A percentile compares a stretch with the other conserved stretches of the same genome.
These are phyloP conservation scores for Coboldia fuscipes DNA, from an alignment of 1,140 invertebrate genomes.

Conservation along the genomic window DNA sequence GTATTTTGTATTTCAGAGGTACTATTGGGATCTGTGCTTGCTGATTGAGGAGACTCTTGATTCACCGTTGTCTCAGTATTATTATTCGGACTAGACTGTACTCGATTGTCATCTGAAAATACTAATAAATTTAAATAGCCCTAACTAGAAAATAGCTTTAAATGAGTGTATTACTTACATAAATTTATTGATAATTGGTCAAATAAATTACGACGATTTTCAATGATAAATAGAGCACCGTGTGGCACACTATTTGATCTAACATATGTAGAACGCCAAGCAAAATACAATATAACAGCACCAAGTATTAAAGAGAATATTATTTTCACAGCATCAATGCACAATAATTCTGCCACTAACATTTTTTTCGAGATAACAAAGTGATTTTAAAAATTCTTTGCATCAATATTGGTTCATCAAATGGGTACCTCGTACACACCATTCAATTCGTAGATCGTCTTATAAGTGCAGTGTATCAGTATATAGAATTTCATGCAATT, in stretches of 20 bases:
- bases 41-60: neutral
- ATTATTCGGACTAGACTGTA: neutral
- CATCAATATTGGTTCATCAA: no score
- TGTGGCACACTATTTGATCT: constrained; percentile 20
- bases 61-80: neutral
- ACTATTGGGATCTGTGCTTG: neutral
- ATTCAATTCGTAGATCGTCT: no score
- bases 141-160: neutral
- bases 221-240: constrained; percentile 1
- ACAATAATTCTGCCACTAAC: no score
- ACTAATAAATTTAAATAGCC: neutral
- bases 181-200: neutral
- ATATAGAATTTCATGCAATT: no score
- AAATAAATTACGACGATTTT: constrained; percentile 1
- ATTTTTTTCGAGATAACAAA: no score
- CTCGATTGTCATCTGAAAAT: neutral
- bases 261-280: constrained; percentile 46
- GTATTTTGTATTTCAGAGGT: no score
- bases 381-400: no score
- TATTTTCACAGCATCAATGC: no score
- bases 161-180: neutral
- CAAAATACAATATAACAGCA: constrained; percentile 35
- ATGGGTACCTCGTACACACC: no score
- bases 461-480: no score
- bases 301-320: no score